These are phyloP conservation scores for Ochropleura plecta DNA, from an alignment of 2,888 invertebrate species.

Conservation along the genomic window DNA sequence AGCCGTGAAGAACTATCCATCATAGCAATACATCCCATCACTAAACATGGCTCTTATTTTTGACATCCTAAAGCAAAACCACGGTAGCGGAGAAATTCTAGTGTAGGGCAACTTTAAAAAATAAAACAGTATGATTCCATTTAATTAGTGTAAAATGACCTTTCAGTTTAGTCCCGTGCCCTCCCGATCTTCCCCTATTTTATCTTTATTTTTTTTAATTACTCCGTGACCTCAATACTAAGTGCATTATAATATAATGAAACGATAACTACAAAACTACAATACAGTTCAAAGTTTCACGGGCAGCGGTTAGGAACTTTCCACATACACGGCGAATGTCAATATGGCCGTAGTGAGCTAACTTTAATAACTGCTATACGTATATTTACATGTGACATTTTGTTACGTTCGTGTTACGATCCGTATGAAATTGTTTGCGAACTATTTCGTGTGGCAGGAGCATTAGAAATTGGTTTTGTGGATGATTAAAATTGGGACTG, in stretches of 20 bases:
- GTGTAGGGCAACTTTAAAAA: no score
- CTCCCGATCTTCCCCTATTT: no score
- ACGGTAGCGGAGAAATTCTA: no score
- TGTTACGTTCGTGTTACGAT: not conserved
- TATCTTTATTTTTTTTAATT: no score
- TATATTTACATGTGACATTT: conserved; percentile 40
- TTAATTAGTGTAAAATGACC: no score
- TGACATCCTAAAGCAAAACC: no score
- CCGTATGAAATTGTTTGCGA: conserved; percentile 23
- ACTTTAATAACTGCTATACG: conserved; percentile 48
- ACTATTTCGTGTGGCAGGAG: conserved; percentile 23
- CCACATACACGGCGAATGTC: conserved; percentile 45
- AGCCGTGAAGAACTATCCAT: no score
- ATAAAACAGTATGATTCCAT: no score
- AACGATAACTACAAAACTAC: conserved; percentile 46
- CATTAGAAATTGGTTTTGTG: conserved; percentile 15
- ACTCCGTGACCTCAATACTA: conserved; percentile 7
- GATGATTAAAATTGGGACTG: not conserved
- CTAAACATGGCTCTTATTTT: no score
- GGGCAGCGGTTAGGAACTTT: conserved; percentile 54
- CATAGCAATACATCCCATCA: no score
- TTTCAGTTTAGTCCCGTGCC: no score
- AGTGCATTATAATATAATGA: conserved; percentile 37
- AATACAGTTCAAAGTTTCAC: conserved; percentile 50
- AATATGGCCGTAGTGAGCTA: conserved; percentile 45